phyloP scores from a whole-genome alignment of 2,888 invertebrate genomes.

The Therioaphis trifolii region DNA sequence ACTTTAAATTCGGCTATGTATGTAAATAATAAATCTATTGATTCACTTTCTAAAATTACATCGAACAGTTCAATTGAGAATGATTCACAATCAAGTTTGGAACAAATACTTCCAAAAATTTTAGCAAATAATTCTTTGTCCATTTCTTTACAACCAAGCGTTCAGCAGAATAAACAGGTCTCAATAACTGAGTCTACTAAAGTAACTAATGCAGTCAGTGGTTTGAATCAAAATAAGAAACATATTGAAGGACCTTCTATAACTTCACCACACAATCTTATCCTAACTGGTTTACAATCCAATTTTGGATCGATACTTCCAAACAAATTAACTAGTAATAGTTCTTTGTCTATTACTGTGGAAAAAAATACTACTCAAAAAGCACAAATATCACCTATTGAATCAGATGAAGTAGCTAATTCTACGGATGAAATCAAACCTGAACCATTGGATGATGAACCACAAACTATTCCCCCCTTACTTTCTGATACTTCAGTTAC shows the following conservation, averaged over 20 bases:
- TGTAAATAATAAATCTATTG: background rate
- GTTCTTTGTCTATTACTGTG: background rate
- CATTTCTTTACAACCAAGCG: background rate
- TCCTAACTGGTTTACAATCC: too few relatives aligned
- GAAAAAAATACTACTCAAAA: background rate
- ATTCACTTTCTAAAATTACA: background rate
- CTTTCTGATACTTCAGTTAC: background rate
- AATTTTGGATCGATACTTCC: background rate
- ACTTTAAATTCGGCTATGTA: too few relatives aligned
- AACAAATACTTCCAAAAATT: background rate
- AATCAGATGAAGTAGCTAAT: background rate
- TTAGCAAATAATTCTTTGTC: background rate
- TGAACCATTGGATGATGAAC: background rate
- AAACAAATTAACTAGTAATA: background rate
- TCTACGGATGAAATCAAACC: background rate
- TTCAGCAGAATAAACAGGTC: background rate
- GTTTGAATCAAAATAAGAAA: background rate
- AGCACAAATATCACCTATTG: background rate
- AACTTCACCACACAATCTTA: too few relatives aligned
- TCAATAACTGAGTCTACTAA: background rate
- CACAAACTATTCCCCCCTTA: background rate
- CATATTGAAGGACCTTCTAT: too few relatives aligned
- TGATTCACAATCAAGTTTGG: background rate
- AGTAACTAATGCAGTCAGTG: background rate
- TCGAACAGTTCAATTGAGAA: background rate